Percentiles rank a stretch among this genome's conserved stretches.
These are phyloP conservation scores for Pampusana beccarii DNA, from an alignment of 2,113 vertebrate species.

Conservation along the genomic window DNA sequence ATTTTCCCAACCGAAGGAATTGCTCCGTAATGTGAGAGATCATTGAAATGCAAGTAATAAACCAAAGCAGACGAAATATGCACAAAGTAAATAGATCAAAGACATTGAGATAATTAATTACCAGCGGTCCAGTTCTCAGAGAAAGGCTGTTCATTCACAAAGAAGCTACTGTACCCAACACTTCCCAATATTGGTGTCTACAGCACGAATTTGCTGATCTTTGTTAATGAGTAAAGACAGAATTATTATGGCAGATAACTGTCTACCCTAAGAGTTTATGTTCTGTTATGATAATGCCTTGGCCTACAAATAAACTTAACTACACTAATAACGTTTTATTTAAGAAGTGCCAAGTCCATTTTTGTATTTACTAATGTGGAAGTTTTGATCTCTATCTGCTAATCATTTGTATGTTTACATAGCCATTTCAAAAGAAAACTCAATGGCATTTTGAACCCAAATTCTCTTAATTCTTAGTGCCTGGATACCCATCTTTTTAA, in stretches of 20 bases:
- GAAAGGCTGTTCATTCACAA: slow-evolving; percentile 50
- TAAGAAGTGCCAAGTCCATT: not conserved
- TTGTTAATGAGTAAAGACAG: slow-evolving; percentile 44
- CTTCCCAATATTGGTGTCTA: not conserved
- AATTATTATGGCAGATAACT: slow-evolving; percentile 31
- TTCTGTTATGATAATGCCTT: not conserved
- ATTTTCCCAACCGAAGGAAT: slow-evolving; percentile 55
- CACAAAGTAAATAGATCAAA: slow-evolving; percentile 60
- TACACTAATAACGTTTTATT: not conserved
- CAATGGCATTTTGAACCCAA: not conserved
- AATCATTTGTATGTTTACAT: not conserved
- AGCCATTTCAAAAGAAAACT: slow-evolving; percentile 2
- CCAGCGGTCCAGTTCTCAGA: slow-evolving; percentile 28
- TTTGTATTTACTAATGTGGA: not conserved
- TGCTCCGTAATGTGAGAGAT: slow-evolving; percentile 26
- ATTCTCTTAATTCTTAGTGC: slow-evolving; percentile 12
- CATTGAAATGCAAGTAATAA: slow-evolving; percentile 63
- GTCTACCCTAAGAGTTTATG: not conserved
- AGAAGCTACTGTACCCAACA: slow-evolving; percentile 20
- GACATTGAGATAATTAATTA: slow-evolving; percentile 63
- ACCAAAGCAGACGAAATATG: slow-evolving; percentile 66
- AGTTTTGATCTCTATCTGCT: not conserved
- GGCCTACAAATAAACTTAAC: not conserved
- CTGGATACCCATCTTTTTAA: not conserved
- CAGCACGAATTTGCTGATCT: not conserved